A percentile compares a stretch with the other conserved stretches of the same genome.
Conservation (phyloP, 2,113 vertebrate genomes). For the Eptesicus fuscus region DNA sequence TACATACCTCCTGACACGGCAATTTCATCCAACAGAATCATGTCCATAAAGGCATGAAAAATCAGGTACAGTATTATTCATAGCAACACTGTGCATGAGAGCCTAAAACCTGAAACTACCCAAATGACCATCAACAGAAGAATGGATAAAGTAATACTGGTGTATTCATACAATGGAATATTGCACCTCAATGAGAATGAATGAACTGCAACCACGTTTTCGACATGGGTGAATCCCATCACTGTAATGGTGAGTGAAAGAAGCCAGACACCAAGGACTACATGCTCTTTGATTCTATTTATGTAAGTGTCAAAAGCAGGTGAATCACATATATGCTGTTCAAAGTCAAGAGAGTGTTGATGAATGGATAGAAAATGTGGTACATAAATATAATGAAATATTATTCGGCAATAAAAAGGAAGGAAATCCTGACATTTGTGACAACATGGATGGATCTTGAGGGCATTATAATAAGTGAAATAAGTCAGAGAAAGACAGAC, state of each 20-base stretch:
- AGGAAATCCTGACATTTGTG: neutral
- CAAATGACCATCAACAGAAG: neutral
- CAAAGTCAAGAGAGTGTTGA: neutral
- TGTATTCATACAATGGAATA: neutral
- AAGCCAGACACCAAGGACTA: conserved; percentile 3
- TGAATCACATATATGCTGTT: neutral
- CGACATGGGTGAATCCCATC: neutral
- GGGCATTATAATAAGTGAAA: neutral
- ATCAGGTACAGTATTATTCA: neutral
- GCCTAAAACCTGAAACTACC: neutral
- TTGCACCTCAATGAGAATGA: neutral
- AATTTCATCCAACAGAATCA: neutral
- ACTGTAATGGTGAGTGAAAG: neutral
- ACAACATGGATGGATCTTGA: neutral
- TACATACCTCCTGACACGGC: neutral
- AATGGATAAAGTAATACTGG: neutral
- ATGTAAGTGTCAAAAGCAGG: conserved; percentile 11
- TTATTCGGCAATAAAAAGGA: neutral
- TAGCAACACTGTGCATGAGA: neutral
- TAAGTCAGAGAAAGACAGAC: neutral
- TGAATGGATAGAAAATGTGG: neutral
- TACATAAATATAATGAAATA: neutral
- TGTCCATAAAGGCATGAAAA: neutral
- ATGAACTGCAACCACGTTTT: neutral
- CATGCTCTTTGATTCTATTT: conserved; percentile 10